Evolutionary conservation across 2,888 invertebrate genomes (phyloP).

Genomic region (Hydroisotoma schaefferi): DNA sequence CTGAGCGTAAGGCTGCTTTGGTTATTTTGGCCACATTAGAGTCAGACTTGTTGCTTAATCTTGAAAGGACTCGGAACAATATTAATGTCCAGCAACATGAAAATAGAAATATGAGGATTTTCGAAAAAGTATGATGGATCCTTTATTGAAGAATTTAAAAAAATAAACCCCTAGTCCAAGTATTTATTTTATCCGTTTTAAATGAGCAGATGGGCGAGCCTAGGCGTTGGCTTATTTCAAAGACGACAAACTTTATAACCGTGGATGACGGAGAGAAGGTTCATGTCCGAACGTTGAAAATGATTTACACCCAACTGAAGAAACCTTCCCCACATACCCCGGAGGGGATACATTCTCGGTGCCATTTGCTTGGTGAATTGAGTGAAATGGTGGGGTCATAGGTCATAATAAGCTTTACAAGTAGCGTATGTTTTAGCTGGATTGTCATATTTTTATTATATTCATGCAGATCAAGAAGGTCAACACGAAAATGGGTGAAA

Average conservation of each 20-base stretch:
- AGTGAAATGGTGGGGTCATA: slow-evolving; percentile 23
- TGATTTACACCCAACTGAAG: slow-evolving; percentile 67
- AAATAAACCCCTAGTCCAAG: too few relatives aligned
- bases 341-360: background rate
- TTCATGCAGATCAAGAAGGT: slow-evolving; percentile 16
- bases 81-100: slow-evolving; percentile 33
- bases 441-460: too few relatives aligned
- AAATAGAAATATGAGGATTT: slow-evolving; percentile 14
- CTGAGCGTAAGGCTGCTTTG: slow-evolving; percentile 45
- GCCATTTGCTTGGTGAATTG: slow-evolving; percentile 59
- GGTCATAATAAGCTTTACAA: background rate
- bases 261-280: slow-evolving; percentile 80
- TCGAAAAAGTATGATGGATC: slow-evolving; percentile 13
- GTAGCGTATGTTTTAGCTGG: too few relatives aligned
- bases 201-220: slow-evolving; percentile 54
- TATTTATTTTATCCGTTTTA: too few relatives aligned
- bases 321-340: slow-evolving; percentile 54
- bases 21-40: slow-evolving; percentile 45
- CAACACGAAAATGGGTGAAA: slow-evolving; percentile 18
- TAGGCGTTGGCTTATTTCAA: slow-evolving; percentile 66
- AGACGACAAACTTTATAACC: slow-evolving; percentile 64
- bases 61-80: slow-evolving; percentile 39
- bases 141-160: background rate
- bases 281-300: slow-evolving; percentile 69
- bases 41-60: slow-evolving; percentile 40